phyloP scores from a whole-genome alignment of 1,140 invertebrate species.

The Holcopasites calliopsidis region DNA sequence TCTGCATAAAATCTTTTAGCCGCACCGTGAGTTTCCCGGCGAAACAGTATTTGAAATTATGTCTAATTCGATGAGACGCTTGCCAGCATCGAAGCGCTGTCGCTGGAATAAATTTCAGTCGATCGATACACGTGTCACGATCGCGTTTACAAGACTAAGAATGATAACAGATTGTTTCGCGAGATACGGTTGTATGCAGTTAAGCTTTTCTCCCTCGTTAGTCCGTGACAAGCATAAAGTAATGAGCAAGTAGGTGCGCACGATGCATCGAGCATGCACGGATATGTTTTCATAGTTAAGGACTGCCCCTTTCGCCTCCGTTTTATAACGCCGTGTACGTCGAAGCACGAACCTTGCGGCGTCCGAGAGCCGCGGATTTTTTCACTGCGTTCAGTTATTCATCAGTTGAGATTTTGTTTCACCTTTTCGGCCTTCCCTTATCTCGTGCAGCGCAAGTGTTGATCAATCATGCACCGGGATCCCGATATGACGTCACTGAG shows the following conservation, averaged over 20 bases:
- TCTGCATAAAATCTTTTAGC: too few species aligned
- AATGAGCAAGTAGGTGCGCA: neutral
- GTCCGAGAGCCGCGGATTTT: conserved; percentile 11
- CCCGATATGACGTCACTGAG: too few species aligned
- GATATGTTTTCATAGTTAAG: neutral
- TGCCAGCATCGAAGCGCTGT: neutral
- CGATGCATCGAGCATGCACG: neutral
- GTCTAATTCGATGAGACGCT: neutral
- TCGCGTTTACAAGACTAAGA: neutral
- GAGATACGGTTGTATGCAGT: too few species aligned
- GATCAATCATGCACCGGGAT: neutral
- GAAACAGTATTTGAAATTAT: too few species aligned
- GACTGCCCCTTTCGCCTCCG: neutral
- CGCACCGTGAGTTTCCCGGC: too few species aligned
- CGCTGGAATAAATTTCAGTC: neutral
- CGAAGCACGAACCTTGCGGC: neutral
- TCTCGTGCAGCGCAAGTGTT: neutral
- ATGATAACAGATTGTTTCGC: neutral
- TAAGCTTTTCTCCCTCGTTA: neutral
- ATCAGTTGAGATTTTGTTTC: conserved; percentile 15
- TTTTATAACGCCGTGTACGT: neutral
- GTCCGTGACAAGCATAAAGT: neutral
- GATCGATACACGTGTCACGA: neutral
- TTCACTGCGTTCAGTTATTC: conserved; percentile 30
- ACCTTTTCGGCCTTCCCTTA: neutral